These are phyloP conservation scores for Hyperopisus bebe DNA, from an alignment of 2,113 vertebrate species.

Conservation along the genomic window DNA sequence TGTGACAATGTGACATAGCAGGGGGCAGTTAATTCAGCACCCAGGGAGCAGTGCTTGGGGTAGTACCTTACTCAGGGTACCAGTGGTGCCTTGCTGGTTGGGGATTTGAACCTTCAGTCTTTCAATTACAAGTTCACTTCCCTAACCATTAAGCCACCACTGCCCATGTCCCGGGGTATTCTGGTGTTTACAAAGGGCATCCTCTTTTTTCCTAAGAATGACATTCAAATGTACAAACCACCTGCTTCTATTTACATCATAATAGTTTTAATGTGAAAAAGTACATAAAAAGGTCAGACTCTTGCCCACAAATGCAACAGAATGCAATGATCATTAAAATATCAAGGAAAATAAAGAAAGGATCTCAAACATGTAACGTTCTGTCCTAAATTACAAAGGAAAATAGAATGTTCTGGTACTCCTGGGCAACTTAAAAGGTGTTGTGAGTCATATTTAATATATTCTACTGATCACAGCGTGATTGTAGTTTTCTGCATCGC, in stretches of 20 bases:
- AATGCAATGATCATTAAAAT: neutral
- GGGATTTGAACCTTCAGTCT: too few species aligned
- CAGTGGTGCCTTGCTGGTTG: too few species aligned
- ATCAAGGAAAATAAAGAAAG: neutral
- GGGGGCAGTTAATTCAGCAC: too few species aligned
- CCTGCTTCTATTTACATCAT: neutral
- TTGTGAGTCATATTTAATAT: neutral
- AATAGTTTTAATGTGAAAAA: neutral
- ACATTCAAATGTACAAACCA: neutral
- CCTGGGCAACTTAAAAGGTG: neutral
- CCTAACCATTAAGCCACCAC: too few species aligned
- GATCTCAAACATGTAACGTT: neutral
- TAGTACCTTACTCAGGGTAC: too few species aligned
- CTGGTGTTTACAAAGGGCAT: neutral
- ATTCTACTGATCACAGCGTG: neutral
- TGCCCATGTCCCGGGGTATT: neutral
- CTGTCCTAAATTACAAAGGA: neutral
- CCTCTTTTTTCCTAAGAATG: neutral
- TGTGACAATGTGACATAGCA: too few species aligned
- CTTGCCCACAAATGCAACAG: neutral
- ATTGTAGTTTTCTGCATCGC: neutral
- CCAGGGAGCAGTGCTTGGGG: too few species aligned
- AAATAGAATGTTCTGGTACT: neutral
- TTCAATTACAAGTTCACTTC: too few species aligned
- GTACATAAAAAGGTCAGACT: neutral